Evolutionary conservation across 2,113 vertebrate genomes (phyloP), one percentile per base, ranked within the genome.

Genomic region (Pygoscelis antarcticus): DNA sequence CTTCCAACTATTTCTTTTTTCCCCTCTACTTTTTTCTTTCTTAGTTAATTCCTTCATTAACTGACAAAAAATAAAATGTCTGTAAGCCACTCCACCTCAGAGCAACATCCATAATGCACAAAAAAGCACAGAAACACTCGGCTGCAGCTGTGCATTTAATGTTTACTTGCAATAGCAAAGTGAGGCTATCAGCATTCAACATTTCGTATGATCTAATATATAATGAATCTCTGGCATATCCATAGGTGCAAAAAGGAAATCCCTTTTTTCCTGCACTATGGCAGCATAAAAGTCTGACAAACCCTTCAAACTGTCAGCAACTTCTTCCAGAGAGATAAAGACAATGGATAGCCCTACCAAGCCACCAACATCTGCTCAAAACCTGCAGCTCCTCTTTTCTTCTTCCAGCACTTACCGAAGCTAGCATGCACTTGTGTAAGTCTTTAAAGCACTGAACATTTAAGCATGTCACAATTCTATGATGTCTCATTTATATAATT

Each of bases 401-500:
- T 98, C 93, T 95, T 95, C 82, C 93, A 96, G 91, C 94, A 81
- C 94, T 98, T 97, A 97, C 54, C 75, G 90, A 95, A 97, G 90
- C 95, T 96, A 96, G 96, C 87, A 92, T 97, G 96, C 98, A 97
- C 96, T 98, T 98, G 93, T 92, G 23, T 89, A 97, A 98, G 97
- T 96, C 97, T 96, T 98, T 97, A 97, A 96, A 97, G 95, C 96
- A 83, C 64, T 51, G 93, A 98, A 98, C 89, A 96, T 94, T 98
- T 96, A 98, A 96, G 97, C 91, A 89, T 97, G 97, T 98, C 98
- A 98, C 97, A 98, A 98, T 98, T 97, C 96, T 85, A 97, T 97
- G 97, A 98, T 97, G 98, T 97, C 98, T 98, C 98, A 97, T 98
- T 98, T 98, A 98, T 98, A 98, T 98, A 98, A 98, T 98, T 98